Conservation (phyloP, 2,888 invertebrate species). For the Choreutis nemorana region DNA sequence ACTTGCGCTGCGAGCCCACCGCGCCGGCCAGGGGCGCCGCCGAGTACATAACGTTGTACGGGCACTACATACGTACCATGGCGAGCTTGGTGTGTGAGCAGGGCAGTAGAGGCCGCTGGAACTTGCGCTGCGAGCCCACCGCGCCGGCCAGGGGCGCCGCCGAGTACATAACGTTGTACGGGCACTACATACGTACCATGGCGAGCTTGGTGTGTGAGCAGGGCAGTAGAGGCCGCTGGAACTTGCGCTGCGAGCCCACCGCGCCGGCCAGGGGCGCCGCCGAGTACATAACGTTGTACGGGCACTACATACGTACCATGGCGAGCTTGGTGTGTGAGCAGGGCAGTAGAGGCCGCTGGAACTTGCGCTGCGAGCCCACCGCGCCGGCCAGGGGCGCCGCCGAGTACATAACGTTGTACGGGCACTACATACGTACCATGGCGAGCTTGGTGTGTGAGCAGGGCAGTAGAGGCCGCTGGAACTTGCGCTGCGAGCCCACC, state of each 20-base stretch:
- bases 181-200: conserved; percentile 81
- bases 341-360: conserved; percentile 94
- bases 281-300: no score
- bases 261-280: conserved; percentile 94
- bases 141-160: conserved; percentile 94
- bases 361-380: conserved; percentile 93
- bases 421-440: conserved; percentile 81
- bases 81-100: conserved; percentile 90
- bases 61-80: conserved; percentile 81
- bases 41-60: no score
- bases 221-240: conserved; percentile 94
- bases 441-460: conserved; percentile 90
- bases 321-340: conserved; percentile 90
- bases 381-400: conserved; percentile 94
- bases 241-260: conserved; percentile 93
- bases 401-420: no score
- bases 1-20: conserved; percentile 93
- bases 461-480: conserved; percentile 94
- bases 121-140: conserved; percentile 93
- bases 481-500: conserved; percentile 93
- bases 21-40: conserved; percentile 94
- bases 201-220: conserved; percentile 90
- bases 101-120: conserved; percentile 94
- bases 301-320: conserved; percentile 81
- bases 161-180: no score